These are phyloP conservation scores for Protodeltote pygarga DNA, from an alignment of 2,888 invertebrate genomes.

Conservation along the genomic window DNA sequence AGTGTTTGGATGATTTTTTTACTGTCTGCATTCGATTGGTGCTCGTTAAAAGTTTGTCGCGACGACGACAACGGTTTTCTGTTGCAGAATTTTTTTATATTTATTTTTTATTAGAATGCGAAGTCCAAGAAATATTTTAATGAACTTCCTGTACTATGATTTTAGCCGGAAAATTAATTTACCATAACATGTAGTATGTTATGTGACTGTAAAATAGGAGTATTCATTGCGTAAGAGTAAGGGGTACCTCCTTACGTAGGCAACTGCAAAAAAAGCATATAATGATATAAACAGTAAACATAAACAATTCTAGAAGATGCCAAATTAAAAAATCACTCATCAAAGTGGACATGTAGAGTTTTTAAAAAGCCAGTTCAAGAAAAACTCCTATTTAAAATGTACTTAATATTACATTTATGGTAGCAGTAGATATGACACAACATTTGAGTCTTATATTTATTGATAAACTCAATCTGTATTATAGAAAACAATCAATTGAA, in stretches of 20 bases:
- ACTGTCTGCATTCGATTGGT: slow-evolving; percentile 58
- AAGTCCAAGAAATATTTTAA: slow-evolving; percentile 17
- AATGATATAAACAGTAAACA: background rate
- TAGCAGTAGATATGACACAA: too few relatives aligned
- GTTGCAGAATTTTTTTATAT: slow-evolving; percentile 22
- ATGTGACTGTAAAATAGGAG: too few relatives aligned
- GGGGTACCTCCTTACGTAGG: too few relatives aligned
- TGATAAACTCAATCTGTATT: too few relatives aligned
- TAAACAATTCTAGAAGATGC: background rate
- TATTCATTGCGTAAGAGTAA: too few relatives aligned
- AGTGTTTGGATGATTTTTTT: slow-evolving; percentile 38
- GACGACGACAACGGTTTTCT: slow-evolving; percentile 25
- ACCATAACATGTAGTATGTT: too few relatives aligned
- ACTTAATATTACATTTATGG: too few relatives aligned
- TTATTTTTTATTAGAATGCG: slow-evolving; percentile 22
- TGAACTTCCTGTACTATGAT: background rate
- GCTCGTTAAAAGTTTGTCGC: slow-evolving; percentile 65
- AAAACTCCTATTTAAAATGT: too few relatives aligned
- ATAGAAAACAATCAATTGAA: too few relatives aligned
- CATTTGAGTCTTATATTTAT: too few relatives aligned
- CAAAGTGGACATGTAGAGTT: too few relatives aligned
- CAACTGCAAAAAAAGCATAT: background rate
- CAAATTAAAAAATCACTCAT: slow-evolving; percentile 36
- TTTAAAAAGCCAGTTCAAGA: too few relatives aligned
- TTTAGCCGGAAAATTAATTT: background rate